Conservation (phyloP, 2,113 vertebrate species). For the Dromaius novaehollandiae region DNA sequence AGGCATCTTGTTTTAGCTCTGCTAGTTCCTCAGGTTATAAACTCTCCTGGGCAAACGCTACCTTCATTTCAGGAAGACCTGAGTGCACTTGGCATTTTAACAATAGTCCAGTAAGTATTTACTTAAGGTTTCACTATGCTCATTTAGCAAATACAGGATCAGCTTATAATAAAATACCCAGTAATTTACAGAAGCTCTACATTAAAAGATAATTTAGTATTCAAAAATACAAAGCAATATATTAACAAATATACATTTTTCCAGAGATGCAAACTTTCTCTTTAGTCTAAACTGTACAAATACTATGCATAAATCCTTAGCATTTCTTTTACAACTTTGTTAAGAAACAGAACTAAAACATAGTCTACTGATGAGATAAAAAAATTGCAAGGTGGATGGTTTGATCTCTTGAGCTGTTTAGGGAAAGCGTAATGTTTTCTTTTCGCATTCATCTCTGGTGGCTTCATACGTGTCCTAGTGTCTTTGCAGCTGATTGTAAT, state of each 20-base stretch:
- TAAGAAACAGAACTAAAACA: neutral
- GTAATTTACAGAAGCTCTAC: neutral
- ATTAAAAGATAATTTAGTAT: neutral
- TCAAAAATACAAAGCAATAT: neutral
- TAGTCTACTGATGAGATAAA: neutral
- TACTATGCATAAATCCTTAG: rapidly evolving
- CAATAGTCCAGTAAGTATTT: neutral
- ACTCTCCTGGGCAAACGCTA: neutral
- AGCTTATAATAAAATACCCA: neutral
- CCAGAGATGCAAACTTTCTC: neutral
- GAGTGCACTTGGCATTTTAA: rapidly evolving
- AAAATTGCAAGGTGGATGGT: too few species aligned
- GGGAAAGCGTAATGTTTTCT: rapidly evolving
- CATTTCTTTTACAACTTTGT: neutral
- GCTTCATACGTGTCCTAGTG: rapidly evolving
- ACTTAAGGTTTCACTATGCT: neutral
- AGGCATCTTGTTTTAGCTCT: neutral
- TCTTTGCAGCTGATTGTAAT: too few species aligned
- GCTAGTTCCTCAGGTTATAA: neutral
- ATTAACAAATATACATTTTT: neutral
- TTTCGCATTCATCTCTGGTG: too few species aligned
- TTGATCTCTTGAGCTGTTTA: neutral
- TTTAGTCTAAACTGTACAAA: neutral
- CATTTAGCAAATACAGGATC: rapidly evolving
- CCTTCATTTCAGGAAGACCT: neutral